phyloP scores from a whole-genome alignment of 37 sponge, comb jelly and placozoan species.

The Haliclona indistincta region DNA sequence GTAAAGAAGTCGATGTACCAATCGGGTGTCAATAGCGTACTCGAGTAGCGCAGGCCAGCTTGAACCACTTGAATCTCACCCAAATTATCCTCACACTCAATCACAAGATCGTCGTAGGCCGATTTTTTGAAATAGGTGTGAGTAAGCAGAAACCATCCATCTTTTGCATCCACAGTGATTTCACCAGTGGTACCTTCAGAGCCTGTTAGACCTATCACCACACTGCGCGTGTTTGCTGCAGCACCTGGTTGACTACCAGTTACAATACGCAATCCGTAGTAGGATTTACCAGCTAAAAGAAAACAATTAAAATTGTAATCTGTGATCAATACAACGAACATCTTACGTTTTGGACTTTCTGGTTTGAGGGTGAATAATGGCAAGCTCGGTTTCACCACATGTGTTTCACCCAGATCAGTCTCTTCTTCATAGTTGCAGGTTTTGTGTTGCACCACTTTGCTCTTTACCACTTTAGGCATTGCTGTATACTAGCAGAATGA shows the following conservation, averaged over 20 bases:
- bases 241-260: slow-evolving; percentile 15
- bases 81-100: slow-evolving; percentile 27
- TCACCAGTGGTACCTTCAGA: slow-evolving; percentile 12
- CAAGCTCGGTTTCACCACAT: not conserved
- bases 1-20: slow-evolving; percentile 20
- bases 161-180: not conserved
- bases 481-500: too few relatives aligned
- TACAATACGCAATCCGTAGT: slow-evolving; percentile 30
- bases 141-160: too few relatives aligned
- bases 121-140: not conserved
- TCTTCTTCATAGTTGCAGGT: not conserved
- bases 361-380: not conserved
- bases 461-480: too few relatives aligned
- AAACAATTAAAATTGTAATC: too few relatives aligned
- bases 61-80: too few relatives aligned
- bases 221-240: not conserved
- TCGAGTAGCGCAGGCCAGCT: too few relatives aligned
- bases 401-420: not conserved
- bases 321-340: too few relatives aligned
- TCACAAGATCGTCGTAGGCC: slow-evolving; percentile 7
- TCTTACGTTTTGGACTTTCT: not conserved
- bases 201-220: slow-evolving; percentile 1
- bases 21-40: not conserved
- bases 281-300: not conserved
- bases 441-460: not conserved